These are phyloP conservation scores for Notamacropus eugenii DNA, from an alignment of 2,797 vertebrate genomes.

Conservation along the genomic window DNA sequence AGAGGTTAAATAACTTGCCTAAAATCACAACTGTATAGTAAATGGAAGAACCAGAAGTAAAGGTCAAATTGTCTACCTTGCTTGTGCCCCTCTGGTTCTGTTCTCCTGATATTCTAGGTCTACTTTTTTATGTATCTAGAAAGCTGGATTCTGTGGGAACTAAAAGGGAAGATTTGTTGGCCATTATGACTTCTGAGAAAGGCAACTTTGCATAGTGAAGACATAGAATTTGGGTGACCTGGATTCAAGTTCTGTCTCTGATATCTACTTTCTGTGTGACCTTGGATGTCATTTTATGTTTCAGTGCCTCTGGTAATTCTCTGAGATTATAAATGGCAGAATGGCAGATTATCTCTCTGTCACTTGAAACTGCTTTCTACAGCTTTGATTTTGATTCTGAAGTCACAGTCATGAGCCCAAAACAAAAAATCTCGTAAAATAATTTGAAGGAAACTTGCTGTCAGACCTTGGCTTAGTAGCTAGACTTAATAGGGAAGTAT, in stretches of 20 bases:
- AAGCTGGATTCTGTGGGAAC: not conserved
- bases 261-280: not conserved
- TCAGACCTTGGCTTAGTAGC: not conserved
- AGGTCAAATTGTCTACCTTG: not conserved
- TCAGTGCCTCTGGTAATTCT: not conserved
- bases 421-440: not conserved
- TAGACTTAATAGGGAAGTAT: conserved; percentile 14
- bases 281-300: not conserved
- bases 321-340: not conserved
- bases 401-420: not conserved
- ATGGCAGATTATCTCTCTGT: not conserved
- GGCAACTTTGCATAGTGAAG: not conserved
- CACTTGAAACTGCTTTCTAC: not conserved
- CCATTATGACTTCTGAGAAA: conserved; percentile 48
- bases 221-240: not conserved
- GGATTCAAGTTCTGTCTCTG: not conserved
- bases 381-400: not conserved
- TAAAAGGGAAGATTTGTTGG: not conserved
- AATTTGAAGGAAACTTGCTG: conserved; percentile 54
- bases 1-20: not conserved
- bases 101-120: not conserved
- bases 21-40: not conserved
- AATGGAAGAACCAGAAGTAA: not conserved
- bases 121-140: not conserved
- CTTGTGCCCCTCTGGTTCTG: not conserved